A percentile compares a stretch with the other conserved stretches of the same genome.
Evolutionary conservation across 2,888 invertebrate genomes (phyloP).

Genomic region (Gastracanthus pulcherrimus): DNA sequence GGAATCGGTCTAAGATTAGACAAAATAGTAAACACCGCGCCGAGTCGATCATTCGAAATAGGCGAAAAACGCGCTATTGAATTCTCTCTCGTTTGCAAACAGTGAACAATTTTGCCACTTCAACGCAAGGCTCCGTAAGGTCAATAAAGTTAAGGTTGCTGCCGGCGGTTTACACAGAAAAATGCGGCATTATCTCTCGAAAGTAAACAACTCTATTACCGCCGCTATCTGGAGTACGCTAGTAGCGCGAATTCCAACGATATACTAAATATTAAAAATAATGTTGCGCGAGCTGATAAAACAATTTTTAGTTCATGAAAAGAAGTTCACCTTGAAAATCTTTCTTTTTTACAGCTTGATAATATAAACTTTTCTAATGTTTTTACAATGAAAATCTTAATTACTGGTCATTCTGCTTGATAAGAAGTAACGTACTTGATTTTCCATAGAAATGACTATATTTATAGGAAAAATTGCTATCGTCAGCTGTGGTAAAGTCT

Average conservation of each 20-base stretch:
- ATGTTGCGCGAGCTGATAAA: not conserved
- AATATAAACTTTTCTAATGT: no score
- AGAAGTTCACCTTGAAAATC: not conserved
- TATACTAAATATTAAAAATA: not conserved
- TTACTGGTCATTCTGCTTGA: no score
- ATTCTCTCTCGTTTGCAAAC: not conserved
- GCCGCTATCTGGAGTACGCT: conserved; percentile 20
- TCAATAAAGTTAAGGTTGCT: conserved; percentile 53
- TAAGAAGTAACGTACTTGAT: no score
- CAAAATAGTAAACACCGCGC: not conserved
- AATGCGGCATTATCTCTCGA: conserved; percentile 41
- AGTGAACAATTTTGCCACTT: conserved; percentile 1
- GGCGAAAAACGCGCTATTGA: not conserved
- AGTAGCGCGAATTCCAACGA: not conserved
- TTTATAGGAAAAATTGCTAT: no score
- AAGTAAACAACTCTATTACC: conserved; percentile 53
- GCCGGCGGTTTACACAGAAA: conserved; percentile 22
- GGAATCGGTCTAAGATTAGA: not conserved
- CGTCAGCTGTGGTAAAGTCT: no score
- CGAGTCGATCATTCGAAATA: not conserved
- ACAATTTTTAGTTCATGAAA: not conserved
- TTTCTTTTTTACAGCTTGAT: not conserved
- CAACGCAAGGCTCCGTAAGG: conserved; percentile 38
- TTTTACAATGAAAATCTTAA: no score
- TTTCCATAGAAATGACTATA: no score